Evolutionary conservation across 2,888 invertebrate species (phyloP).

Genomic region (Disparrhopalites patrizii): DNA sequence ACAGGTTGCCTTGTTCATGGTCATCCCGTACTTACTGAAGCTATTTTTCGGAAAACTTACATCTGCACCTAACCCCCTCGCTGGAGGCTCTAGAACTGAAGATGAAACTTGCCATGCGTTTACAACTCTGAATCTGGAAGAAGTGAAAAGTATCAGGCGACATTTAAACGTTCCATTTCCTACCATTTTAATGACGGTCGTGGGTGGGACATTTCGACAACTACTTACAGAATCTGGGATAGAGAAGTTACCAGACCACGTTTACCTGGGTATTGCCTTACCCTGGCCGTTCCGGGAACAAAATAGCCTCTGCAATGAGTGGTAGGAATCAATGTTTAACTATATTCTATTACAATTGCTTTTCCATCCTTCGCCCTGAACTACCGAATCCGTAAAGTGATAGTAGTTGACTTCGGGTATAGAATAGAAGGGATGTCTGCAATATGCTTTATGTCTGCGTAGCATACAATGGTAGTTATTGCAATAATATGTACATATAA

Average conservation of each 20-base stretch:
- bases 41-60: background rate
- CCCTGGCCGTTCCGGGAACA: conserved; percentile 3
- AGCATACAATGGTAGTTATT: too few species aligned
- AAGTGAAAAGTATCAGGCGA: conserved; percentile 7
- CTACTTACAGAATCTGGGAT: background rate
- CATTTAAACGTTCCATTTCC: conserved; percentile 10
- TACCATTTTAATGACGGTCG: background rate
- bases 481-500: too few species aligned
- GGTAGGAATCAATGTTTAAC: too few species aligned
- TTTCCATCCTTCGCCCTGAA: too few species aligned
- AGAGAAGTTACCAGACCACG: background rate
- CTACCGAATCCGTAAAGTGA: too few species aligned
- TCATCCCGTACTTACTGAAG: conserved; percentile 8
- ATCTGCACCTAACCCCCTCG: background rate
- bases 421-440: too few species aligned
- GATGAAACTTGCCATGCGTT: conserved; percentile 4
- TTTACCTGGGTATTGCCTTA: conserved; percentile 14
- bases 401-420: too few species aligned
- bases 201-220: background rate
- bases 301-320: conserved; percentile 16
- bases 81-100: background rate
- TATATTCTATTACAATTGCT: too few species aligned
- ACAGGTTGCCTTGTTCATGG: background rate
- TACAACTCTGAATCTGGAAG: background rate
- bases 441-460: too few species aligned